phyloP scores from a whole-genome alignment of 2,113 vertebrate species.

The Arothron firmamentum region DNA sequence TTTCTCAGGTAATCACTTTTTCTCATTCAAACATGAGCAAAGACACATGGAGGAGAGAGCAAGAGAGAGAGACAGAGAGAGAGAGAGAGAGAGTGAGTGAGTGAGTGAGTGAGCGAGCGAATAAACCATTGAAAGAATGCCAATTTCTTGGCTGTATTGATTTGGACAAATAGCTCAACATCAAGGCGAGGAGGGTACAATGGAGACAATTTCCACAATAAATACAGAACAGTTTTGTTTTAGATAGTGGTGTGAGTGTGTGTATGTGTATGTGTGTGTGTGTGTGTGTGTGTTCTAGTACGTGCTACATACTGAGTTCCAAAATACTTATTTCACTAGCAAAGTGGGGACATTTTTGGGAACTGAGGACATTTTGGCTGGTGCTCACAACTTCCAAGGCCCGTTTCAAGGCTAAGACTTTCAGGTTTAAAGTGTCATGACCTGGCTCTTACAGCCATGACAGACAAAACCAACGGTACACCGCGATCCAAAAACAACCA shows the following conservation, averaged over 20 bases:
- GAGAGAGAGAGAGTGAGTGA: not conserved
- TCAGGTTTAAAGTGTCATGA: no score
- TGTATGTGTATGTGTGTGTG: not conserved
- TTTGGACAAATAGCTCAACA: slow-evolving; percentile 56
- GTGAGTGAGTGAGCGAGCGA: slow-evolving; percentile 13
- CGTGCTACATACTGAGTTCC: no score
- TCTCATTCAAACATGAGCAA: slow-evolving; percentile 44
- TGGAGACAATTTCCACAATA: slow-evolving; percentile 39
- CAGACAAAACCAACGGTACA: no score
- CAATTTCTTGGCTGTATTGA: slow-evolving; percentile 56
- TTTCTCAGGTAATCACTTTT: slow-evolving; percentile 55
- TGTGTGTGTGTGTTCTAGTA: not conserved
- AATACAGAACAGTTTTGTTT: slow-evolving; percentile 39
- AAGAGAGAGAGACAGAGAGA: slow-evolving; percentile 9
- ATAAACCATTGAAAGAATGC: slow-evolving; percentile 49
- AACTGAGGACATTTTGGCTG: no score
- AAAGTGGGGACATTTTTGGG: no score
- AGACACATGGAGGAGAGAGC: slow-evolving; percentile 10
- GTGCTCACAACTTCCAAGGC: no score
- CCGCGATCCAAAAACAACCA: no score
- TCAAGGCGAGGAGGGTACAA: slow-evolving; percentile 39
- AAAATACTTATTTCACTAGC: no score
- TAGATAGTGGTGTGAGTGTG: slow-evolving; percentile 3
- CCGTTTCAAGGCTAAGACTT: no score
- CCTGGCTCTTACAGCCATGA: no score